Base-by-base conservation (phyloP, 2,888 invertebrate species). In the Andrena marginata region DNA sequence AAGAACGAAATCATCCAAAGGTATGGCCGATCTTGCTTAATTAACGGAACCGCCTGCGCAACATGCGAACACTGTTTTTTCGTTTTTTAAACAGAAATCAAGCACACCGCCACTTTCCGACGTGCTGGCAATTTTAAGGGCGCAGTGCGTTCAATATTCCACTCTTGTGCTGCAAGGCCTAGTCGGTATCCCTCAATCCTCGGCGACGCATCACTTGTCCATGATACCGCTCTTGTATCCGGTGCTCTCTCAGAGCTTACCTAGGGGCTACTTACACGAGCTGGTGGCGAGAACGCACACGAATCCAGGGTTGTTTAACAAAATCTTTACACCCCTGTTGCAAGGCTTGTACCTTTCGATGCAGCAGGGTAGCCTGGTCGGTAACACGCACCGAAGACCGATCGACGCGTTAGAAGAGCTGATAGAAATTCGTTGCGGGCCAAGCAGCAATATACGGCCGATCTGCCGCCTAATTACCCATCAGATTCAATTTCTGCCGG, bases 1-100 rank as follows among this genome's bases (percentile, higher is more conserved):
- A 97, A 92, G 97, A 97, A 93, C 95, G 97, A 87, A 96, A 96
- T 91, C 95, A 97, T 92, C 96, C 97, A 26, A 97, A 97, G 95
- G 95, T 95, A 85, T 84, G 77, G 56, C 29, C 6, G 51, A 51
- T 60, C 67, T 16, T 73, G 42, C 6, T 59, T 31, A 16, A 20
- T 54, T 13, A 60, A 16, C 7, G 8, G 8, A 49, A 60, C 3
- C 29, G 48, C 1, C 2, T 6, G 13, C 26, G 29, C 6, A 23
- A 8, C 6, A 48, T 26, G 1, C 8, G 8, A 69, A 65, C 26
- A 20, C 0, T 49, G 23, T 33, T 56, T 54, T 75, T 65, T 54
- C 2, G 6, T 51, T 72, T 68, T 80, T 62, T 76, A 92, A 93
- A 70, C 92, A 96, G 95, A 96, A 96, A 92, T 96, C 97, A 88